Conservation (phyloP, 23 tunicate species). For the Oikopleura vanhoeffeni region DNA sequence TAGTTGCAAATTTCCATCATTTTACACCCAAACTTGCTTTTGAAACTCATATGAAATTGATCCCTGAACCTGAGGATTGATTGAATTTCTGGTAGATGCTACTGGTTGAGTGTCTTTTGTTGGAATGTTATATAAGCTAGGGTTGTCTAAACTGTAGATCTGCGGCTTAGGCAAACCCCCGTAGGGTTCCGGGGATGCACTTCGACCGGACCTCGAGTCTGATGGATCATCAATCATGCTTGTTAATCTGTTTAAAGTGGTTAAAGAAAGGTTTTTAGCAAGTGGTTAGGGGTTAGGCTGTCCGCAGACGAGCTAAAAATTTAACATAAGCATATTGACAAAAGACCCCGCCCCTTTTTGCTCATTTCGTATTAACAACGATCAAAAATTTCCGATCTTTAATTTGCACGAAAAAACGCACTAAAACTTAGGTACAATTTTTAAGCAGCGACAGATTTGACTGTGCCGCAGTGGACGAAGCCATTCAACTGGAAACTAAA, state of each 20-base stretch:
- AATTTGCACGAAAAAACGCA: too few relatives aligned
- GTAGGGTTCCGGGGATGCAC: background rate
- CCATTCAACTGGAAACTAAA: too few relatives aligned
- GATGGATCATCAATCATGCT: slow-evolving; percentile 3
- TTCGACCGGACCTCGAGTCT: slow-evolving; percentile 2
- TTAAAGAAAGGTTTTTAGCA: background rate
- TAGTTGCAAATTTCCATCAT: too few relatives aligned
- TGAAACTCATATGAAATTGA: background rate
- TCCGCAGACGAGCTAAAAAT: background rate
- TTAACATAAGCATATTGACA: background rate
- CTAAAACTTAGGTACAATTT: too few relatives aligned
- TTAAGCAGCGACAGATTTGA: too few relatives aligned
- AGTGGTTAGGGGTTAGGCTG: background rate
- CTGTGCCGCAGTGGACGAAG: too few relatives aligned
- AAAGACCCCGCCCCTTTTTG: background rate
- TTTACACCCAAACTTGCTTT: too few relatives aligned
- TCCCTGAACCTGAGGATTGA: background rate
- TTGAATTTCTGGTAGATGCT: background rate
- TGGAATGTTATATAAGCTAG: background rate
- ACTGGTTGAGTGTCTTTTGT: background rate
- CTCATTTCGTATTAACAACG: too few relatives aligned
- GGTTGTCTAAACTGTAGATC: background rate
- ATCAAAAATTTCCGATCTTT: too few relatives aligned
- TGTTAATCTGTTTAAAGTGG: background rate
- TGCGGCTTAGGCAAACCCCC: background rate